Evolutionary conservation across 1,140 invertebrate genomes (phyloP).

Genomic region (Goniozus legneri): DNA sequence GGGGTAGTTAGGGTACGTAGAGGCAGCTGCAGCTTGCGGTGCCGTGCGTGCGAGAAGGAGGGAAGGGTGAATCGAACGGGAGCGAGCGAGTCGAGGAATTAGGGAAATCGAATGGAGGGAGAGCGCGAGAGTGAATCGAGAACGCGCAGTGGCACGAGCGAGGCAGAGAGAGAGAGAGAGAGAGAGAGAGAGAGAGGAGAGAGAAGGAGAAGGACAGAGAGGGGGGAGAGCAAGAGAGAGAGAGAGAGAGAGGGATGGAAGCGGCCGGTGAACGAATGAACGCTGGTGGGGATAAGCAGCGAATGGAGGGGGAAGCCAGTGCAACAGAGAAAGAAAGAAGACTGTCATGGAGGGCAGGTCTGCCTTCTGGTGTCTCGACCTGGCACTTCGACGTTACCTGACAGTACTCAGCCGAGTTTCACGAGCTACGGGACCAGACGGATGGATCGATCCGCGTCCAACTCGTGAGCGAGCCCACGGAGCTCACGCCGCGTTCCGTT

Average conservation of each 20-base stretch:
- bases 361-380: background rate
- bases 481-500: too few species aligned
- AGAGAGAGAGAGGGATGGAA: background rate
- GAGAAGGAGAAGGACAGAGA: background rate
- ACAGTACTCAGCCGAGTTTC: background rate
- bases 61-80: too few species aligned
- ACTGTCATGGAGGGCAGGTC: background rate
- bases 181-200: too few species aligned
- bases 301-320: too few species aligned
- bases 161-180: too few species aligned
- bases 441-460: background rate
- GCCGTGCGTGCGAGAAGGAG: too few species aligned
- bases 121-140: too few species aligned
- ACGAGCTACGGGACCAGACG: background rate
- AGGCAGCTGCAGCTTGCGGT: too few species aligned
- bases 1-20: too few species aligned
- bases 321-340: background rate
- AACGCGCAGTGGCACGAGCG: too few species aligned
- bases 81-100: too few species aligned
- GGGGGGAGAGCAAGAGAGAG: background rate
- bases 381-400: background rate
- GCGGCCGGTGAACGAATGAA: background rate
- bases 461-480: background rate
- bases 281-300: background rate
- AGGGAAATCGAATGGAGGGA: too few species aligned